Percentiles rank a stretch among this genome's conserved stretches.
phyloP scores from a whole-genome alignment of 2,113 vertebrate species.

The Trachemys scripta region DNA sequence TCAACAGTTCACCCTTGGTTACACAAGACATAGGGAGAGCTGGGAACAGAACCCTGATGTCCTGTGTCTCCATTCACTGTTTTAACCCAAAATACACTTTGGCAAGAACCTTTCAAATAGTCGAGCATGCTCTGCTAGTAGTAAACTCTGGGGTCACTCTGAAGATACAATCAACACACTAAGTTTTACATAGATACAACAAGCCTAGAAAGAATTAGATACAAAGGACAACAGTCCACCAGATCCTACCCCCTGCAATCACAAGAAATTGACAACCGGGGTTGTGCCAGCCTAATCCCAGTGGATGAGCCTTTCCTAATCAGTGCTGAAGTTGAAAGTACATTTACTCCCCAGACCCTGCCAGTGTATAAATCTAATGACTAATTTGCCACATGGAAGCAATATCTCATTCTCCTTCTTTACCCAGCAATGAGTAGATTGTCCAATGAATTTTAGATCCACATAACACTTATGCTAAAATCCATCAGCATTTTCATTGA shows the following conservation, averaged over 20 bases:
- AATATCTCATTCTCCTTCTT: accelerated
- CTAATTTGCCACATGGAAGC: not conserved
- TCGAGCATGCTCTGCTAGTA: not conserved
- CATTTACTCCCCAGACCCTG: accelerated
- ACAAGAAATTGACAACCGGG: accelerated
- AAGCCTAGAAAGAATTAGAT: not conserved
- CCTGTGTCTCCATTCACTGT: not conserved
- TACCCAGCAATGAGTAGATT: accelerated
- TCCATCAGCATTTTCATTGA: not conserved
- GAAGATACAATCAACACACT: not conserved
- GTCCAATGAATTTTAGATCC: accelerated
- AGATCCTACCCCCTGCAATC: not conserved
- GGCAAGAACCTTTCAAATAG: not conserved
- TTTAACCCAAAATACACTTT: not conserved
- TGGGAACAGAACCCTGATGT: not conserved
- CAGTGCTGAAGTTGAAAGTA: not conserved
- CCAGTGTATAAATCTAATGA: not conserved
- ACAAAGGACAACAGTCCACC: not conserved
- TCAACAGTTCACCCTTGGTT: not conserved
- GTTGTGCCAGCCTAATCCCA: not conserved
- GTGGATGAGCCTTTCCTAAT: not conserved
- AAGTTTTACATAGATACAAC: not conserved
- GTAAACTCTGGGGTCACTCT: not conserved
- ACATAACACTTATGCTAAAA: not conserved
- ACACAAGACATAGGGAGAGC: not conserved